Percentiles rank a stretch among this genome's conserved stretches.
phyloP scores from a whole-genome alignment of 37 sponge, comb jelly and placozoan species.

The Haliclona indistincta region DNA sequence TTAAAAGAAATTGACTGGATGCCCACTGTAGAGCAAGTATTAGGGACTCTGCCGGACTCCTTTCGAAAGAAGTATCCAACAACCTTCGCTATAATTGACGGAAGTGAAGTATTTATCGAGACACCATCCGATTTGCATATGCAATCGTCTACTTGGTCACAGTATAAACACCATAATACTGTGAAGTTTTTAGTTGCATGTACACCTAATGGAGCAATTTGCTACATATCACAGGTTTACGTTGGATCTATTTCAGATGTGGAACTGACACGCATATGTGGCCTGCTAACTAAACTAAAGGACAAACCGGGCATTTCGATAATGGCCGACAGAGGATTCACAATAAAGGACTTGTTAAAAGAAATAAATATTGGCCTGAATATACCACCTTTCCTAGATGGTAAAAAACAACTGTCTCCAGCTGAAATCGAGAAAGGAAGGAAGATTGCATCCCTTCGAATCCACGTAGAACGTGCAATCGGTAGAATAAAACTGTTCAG shows the following conservation, averaged over 20 bases:
- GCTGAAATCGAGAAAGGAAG: constrained; percentile 48
- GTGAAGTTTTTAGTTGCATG: constrained; percentile 36
- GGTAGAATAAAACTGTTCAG: constrained; percentile 44
- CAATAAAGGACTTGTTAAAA: constrained; percentile 51
- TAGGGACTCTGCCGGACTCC: constrained; percentile 16
- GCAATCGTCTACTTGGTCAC: constrained; percentile 40
- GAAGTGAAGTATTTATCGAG: constrained; percentile 31
- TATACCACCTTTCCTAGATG: constrained; percentile 60
- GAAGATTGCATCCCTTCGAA: constrained; percentile 52
- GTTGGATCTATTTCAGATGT: constrained; percentile 49
- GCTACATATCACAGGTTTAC: constrained; percentile 33
- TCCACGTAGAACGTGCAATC: constrained; percentile 72
- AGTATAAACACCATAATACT: constrained; percentile 46
- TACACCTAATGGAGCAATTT: constrained; percentile 38
- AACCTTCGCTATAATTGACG: constrained; percentile 51
- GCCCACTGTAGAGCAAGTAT: constrained; percentile 32
- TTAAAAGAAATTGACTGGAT: constrained; percentile 30
- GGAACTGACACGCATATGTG: constrained; percentile 30
- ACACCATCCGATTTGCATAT: constrained; percentile 33
- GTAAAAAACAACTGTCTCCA: constrained; percentile 41
- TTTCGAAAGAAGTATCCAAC: constrained; percentile 34
- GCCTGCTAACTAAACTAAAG: constrained; percentile 16
- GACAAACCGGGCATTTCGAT: constrained; percentile 43
- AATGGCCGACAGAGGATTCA: constrained; percentile 73
- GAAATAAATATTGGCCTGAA: constrained; percentile 46